These are phyloP conservation scores for Enteromius argenteus DNA, from an alignment of 2,797 vertebrate genomes.

Conservation along the genomic window DNA sequence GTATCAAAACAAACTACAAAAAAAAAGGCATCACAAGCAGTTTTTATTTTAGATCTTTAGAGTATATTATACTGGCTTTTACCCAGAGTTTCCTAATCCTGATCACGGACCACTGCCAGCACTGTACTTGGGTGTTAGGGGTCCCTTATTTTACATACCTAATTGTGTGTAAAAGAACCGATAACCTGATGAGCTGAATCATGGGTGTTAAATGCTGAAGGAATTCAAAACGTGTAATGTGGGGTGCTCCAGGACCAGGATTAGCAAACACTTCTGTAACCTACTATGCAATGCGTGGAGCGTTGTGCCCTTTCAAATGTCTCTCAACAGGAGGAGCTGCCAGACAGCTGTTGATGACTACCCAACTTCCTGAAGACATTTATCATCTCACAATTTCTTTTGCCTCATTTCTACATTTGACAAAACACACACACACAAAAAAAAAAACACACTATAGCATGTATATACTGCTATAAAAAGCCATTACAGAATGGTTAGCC, in stretches of 20 bases:
- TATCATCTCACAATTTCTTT: neutral
- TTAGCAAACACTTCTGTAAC: conserved; percentile 7
- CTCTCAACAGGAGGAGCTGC: neutral
- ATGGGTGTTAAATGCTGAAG: neutral
- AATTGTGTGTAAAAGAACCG: neutral
- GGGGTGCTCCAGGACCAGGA: conserved; percentile 5
- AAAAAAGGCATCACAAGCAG: neutral
- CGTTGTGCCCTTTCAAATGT: neutral
- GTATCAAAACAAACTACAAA: neutral
- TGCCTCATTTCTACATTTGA: neutral
- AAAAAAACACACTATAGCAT: too few relatives aligned
- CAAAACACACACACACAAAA: neutral
- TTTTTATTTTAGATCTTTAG: neutral
- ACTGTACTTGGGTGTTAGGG: neutral
- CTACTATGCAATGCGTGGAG: neutral
- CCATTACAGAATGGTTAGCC: neutral
- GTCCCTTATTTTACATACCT: neutral
- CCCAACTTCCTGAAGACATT: neutral
- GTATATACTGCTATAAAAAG: neutral
- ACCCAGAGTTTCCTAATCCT: neutral
- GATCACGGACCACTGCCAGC: neutral
- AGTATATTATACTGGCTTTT: neutral
- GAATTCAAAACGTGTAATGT: neutral
- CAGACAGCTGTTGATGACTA: neutral
- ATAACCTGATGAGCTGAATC: neutral